These are phyloP conservation scores for Apomyelois bistriatella DNA, from an alignment of 2,888 invertebrate genomes.

Conservation along the genomic window DNA sequence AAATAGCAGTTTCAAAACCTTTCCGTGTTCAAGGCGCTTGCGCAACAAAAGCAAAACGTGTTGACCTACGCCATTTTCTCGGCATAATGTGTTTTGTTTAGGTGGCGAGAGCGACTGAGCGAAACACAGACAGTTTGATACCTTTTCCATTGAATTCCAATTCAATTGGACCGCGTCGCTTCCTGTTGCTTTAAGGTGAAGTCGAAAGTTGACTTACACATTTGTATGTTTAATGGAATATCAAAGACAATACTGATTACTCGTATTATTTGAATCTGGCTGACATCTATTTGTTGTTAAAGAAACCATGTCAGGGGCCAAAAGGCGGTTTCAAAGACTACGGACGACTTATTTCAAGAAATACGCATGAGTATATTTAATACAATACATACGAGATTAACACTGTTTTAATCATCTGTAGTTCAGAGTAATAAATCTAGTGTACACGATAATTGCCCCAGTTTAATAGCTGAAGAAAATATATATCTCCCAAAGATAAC, in stretches of 20 bases:
- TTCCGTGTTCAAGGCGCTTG: not conserved
- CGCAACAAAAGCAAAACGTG: not conserved
- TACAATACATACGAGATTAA: no score
- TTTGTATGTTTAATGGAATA: not conserved
- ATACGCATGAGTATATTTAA: no score
- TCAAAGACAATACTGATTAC: no score
- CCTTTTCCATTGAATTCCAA: constrained; percentile 1
- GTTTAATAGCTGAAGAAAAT: no score
- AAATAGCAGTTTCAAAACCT: not conserved
- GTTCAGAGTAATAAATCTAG: no score
- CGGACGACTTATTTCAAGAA: no score
- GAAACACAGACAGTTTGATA: not conserved
- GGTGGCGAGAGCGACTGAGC: not conserved
- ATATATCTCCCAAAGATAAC: not conserved
- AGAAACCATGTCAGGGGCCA: no score
- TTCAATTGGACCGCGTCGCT: not conserved
- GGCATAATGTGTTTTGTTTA: constrained; percentile 3
- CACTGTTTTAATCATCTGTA: no score
- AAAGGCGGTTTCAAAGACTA: no score
- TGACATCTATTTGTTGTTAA: no score
- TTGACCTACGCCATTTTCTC: constrained; percentile 10
- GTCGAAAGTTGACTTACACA: not conserved
- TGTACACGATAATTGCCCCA: no score
- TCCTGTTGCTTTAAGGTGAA: constrained; percentile 1
- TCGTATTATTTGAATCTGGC: no score